Percentiles rank a stretch among this genome's conserved stretches.
These are phyloP conservation scores for Hermetia illucens DNA, from an alignment of 1,140 invertebrate genomes.

Conservation along the genomic window DNA sequence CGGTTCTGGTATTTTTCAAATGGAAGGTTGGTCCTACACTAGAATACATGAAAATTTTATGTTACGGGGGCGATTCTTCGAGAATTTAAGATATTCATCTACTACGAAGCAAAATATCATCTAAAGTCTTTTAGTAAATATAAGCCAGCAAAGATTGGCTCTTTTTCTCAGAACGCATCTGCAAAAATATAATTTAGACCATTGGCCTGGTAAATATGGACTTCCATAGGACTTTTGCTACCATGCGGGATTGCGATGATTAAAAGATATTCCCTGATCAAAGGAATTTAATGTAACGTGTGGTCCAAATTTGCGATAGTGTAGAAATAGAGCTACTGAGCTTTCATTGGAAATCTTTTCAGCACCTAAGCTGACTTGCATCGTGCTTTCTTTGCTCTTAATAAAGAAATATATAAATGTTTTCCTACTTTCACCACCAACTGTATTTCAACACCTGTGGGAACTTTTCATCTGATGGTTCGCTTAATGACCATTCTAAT, in stretches of 20 bases:
- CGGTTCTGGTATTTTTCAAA: no score
- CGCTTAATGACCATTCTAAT: no score
- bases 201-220: no score
- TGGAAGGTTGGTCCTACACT: not conserved
- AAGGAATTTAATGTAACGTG: no score
- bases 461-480: not conserved
- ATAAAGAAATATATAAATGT: not conserved
- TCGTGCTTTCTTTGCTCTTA: not conserved
- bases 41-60: not conserved
- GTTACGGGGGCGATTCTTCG: not conserved
- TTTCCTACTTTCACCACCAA: no score
- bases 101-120: not conserved
- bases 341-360: not conserved
- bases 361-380: not conserved
- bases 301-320: no score
- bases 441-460: no score
- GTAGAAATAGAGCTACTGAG: no score
- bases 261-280: not conserved
- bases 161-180: no score
- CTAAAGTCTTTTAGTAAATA: no score
- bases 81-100: not conserved
- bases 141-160: no score
- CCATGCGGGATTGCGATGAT: not conserved
- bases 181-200: no score
- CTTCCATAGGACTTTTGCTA: not conserved